Percentiles rank a stretch among this genome's conserved stretches.
phyloP scores from a whole-genome alignment of 2,113 vertebrate species.

The Oncorhynchus nerka region DNA sequence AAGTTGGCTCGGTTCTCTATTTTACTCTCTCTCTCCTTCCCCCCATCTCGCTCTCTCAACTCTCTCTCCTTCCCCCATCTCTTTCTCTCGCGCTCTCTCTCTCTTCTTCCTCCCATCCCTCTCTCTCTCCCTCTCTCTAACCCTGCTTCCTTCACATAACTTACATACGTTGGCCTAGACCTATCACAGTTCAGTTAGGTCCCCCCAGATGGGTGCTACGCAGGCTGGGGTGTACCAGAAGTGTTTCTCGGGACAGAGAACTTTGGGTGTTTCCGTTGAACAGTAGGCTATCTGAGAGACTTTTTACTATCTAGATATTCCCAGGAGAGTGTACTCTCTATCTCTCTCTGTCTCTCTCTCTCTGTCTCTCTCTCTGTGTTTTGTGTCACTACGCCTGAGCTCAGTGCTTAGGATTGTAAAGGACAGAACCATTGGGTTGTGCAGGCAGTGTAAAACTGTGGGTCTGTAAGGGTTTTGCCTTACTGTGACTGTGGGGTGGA shows the following conservation, averaged over 20 bases:
- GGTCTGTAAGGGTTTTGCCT: not conserved
- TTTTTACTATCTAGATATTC: conserved; percentile 37
- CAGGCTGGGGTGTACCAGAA: conserved; percentile 56
- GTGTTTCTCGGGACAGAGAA: conserved; percentile 68
- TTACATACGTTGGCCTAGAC: conserved; percentile 56
- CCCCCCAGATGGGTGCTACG: conserved; percentile 61
- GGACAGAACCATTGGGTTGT: no score
- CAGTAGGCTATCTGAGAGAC: conserved; percentile 46
- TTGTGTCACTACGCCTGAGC: not conserved
- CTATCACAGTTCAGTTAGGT: conserved; percentile 70
- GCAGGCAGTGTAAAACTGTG: not conserved
- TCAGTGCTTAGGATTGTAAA: no score
- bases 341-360: no score
- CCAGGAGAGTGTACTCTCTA: not conserved
- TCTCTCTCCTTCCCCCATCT: not conserved
- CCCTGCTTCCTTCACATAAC: conserved; percentile 22
- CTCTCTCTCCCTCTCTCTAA: not conserved
- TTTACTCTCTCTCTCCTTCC: no score
- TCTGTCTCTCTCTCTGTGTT: no score
- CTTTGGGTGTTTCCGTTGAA: conserved; percentile 48
- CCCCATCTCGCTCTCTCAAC: not conserved
- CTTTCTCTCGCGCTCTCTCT: no score
- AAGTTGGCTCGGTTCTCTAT: conserved; percentile 38
- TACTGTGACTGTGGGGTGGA: conserved; percentile 33
- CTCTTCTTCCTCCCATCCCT: not conserved